Evolutionary conservation across 2,113 vertebrate genomes (phyloP).

Genomic region (Pseudorhombus dupliciocellatus): DNA sequence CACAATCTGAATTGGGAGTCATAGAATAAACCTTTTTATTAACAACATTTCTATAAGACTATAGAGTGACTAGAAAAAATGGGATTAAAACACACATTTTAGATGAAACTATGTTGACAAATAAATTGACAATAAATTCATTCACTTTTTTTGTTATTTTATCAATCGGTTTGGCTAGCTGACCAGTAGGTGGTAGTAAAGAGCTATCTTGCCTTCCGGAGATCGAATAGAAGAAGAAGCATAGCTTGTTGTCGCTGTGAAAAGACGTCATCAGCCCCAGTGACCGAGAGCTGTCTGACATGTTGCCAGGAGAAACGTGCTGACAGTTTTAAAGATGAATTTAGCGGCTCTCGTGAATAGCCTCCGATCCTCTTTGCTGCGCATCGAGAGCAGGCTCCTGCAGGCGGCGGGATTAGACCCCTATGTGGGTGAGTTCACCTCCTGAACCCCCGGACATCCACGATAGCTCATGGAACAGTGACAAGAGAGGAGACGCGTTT

Average conservation of each 20-base stretch:
- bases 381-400: constrained; percentile 71
- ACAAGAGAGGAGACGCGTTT: background rate
- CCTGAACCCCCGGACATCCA: background rate
- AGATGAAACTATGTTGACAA: too few species aligned
- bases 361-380: constrained; percentile 71
- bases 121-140: too few species aligned
- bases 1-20: too few species aligned
- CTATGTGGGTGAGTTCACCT: constrained; percentile 70
- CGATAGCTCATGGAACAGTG: background rate
- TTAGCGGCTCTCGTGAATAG: constrained; percentile 63
- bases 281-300: constrained; percentile 66
- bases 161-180: background rate
- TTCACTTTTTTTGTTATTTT: background rate
- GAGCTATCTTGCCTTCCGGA: rapidly evolving
- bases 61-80: too few species aligned
- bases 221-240: constrained; percentile 23
- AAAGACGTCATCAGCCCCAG: constrained; percentile 32
- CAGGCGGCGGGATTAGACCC: constrained; percentile 69
- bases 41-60: too few species aligned
- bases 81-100: too few species aligned
- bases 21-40: too few species aligned
- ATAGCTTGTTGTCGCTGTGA: constrained; percentile 39
- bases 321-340: constrained; percentile 48
- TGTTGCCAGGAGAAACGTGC: constrained; percentile 10
- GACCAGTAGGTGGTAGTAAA: constrained; percentile 32